Evolutionary conservation across 2,797 vertebrate genomes (phyloP), one percentile per base, ranked within the genome.

Genomic region (Jordanella pulchra): DNA sequence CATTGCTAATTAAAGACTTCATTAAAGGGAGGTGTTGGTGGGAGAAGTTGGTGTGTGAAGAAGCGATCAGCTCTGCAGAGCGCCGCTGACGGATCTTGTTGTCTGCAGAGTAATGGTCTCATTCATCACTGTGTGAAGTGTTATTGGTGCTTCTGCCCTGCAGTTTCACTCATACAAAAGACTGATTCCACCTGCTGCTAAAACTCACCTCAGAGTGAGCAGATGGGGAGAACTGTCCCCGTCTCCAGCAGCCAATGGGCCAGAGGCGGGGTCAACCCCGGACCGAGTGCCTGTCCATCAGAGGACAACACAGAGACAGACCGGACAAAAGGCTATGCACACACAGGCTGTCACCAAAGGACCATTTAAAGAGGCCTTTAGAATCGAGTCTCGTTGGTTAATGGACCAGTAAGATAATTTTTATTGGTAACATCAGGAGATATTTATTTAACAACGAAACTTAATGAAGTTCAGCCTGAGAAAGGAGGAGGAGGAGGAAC

Each of bases 121-220:
- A 72, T 91, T 78, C 67, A 89, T 91, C 90, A 89, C 73, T 0
- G 61, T 73, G 77, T 50, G 75, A 67, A 79, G 83, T 72, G 78
- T 83, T 87, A 84, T 77, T 83, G 86, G 35, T 63, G 60, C 35
- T 25, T 42, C 60, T 63, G 35, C 13, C 35, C 60, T 15, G 58
- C 32, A 1, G 50, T 81, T 80, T 72, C 78, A 77, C 74, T 65
- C 72, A 83, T 56, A 80, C 78, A 2, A 80, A 45, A 80, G 84
- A 86, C 81, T 67, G 77, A 88, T 83, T 87, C 85, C 84, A 89
- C 84, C 88, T 85, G 86, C 83, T 80, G 82, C 83, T 65, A 64
- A 23, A 61, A 77, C 65, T 72, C 21, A 50, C 18, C 48, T 7
- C 58, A 61, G 58, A 61, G 21, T 2, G 23, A 42, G 18, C 58